Conservation (phyloP, 92 coral and sea anemone genomes). For the Phenganax stokvisi region DNA sequence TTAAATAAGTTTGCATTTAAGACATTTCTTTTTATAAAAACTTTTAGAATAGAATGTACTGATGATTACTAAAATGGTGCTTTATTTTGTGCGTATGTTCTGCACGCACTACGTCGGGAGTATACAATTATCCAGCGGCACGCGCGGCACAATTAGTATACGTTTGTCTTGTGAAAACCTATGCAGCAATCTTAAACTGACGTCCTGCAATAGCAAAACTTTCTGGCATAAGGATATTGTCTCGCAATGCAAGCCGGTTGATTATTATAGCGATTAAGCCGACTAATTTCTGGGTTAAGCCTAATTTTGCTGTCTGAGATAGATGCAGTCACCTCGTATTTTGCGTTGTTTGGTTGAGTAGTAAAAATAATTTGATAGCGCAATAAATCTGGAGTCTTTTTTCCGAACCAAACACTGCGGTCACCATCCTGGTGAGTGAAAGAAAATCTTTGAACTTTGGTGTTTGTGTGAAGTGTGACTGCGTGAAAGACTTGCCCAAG, state of each 20-base stretch:
- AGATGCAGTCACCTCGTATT: slow-evolving; percentile 65
- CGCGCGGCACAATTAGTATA: too few species aligned
- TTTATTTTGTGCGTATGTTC: too few species aligned
- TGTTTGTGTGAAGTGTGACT: slow-evolving; percentile 54
- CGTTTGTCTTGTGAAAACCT: too few species aligned
- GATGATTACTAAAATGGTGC: too few species aligned
- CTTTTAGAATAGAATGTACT: too few species aligned
- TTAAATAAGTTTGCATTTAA: not conserved
- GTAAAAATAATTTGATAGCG: slow-evolving; percentile 65
- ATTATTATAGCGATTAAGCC: slow-evolving; percentile 68
- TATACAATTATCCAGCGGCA: too few species aligned
- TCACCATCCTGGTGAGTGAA: slow-evolving; percentile 71
- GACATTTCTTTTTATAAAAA: too few species aligned
- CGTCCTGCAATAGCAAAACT: slow-evolving; percentile 59
- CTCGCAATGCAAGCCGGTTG: slow-evolving; percentile 70
- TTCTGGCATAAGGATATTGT: slow-evolving; percentile 60
- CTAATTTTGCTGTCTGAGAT: slow-evolving; percentile 35
- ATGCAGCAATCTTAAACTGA: not conserved
- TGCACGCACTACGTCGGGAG: too few species aligned
- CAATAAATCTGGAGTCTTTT: slow-evolving; percentile 52
- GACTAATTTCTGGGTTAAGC: slow-evolving; percentile 74
- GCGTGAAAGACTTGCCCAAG: slow-evolving; percentile 54
- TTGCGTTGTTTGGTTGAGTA: slow-evolving; percentile 63
- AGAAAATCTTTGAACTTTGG: slow-evolving; percentile 55
- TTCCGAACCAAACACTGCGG: slow-evolving; percentile 51